Evolutionary conservation across 2,797 vertebrate species (phyloP), one percentile per base, ranked within the genome.

Genomic region (Gouania willdenowi): DNA sequence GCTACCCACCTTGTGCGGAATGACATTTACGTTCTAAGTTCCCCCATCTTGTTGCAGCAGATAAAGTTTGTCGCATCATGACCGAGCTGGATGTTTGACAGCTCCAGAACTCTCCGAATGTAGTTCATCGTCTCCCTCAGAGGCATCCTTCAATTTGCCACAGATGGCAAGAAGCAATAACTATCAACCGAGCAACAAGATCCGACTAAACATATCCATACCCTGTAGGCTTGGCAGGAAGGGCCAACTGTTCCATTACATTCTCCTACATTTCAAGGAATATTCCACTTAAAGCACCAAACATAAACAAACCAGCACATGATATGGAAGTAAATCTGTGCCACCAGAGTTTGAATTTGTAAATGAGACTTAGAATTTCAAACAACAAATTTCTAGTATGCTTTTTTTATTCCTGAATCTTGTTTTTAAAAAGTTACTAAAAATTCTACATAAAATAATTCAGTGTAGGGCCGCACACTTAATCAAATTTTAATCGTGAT

Each of bases 201-300:
- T 73, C 61, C 65, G 61, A 62, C 71, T 83, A 81, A 85, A 85
- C 79, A 82, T 81, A 77, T 66, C 50, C 79, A 82, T 63, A 69
- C 31, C 54, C 74, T 75, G 69, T 58, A 71, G 66, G 74, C 64
- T 66, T 60, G 66, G 67, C 62, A 71, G 35, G 26, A 62, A 36
- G 9, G 63, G 46, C 50, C 67, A 42, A 30, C 50, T 69, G 56
- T 64, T n/a, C n/a, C n/a, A n/a, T n/a, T n/a, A n/a, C n/a, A n/a
- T n/a, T n/a, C n/a, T n/a, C n/a, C n/a, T n/a, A n/a, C n/a, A n/a
- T n/a, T n/a, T n/a, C n/a, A n/a, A n/a, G n/a, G n/a, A n/a, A n/a
- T n/a, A n/a, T n/a, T n/a, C n/a, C n/a, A n/a, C n/a, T n/a, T n/a
- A n/a, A n/a, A n/a, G n/a, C n/a, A n/a, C n/a, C n/a, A n/a, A n/a